Base-by-base conservation (phyloP, 2,113 vertebrate species). In the Nibea coibor region DNA sequence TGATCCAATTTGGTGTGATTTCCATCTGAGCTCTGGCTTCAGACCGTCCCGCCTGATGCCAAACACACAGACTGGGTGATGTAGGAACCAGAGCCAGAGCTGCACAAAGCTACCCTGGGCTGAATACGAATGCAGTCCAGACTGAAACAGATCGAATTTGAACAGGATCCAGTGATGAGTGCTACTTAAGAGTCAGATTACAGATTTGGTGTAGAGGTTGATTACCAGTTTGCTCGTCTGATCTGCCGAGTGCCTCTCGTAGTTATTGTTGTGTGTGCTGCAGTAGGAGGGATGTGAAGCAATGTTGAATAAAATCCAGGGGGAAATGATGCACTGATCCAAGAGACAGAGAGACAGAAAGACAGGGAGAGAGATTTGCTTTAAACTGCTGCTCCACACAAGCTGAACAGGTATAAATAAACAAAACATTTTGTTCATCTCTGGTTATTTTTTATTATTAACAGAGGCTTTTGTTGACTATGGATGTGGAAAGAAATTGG, bases 1-100 rank as follows among this genome's bases (percentile, higher is more conserved):
- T 89, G 92, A 92, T 91, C 87, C 83, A 86, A 84, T 89, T 90
- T 84, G 77, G 82, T 72, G 26, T 42, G 83, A 85, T 90, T 89
- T 85, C 88, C 87, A 71, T 86, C 80, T 12, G 63, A 84, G 81
- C 63, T 73, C 81, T 92, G 85, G 85, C 81, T 75, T 74, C 83
- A 87, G 80, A 80, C 17, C 1, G 26, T 68, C 48, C 69, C 1
- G 4, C 15, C 58, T 45, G 75, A 45, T 88, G 84, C 86, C 90
- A 91, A 89, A 66, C 80, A 76, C 35, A 63, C 87, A 84, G 82
- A 47, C 71, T 61, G 81, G 62, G 26, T 53, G 62, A 68, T 26
- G 42, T 47, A 78, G 81, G 72, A 80, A 73, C 66, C 48, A 8
- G 69, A 87, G 86, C 82, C 83, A 84, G 67, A 62, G 39, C 72